Conservation (phyloP, 2,797 vertebrate species). For the Neoniphon sammara region DNA sequence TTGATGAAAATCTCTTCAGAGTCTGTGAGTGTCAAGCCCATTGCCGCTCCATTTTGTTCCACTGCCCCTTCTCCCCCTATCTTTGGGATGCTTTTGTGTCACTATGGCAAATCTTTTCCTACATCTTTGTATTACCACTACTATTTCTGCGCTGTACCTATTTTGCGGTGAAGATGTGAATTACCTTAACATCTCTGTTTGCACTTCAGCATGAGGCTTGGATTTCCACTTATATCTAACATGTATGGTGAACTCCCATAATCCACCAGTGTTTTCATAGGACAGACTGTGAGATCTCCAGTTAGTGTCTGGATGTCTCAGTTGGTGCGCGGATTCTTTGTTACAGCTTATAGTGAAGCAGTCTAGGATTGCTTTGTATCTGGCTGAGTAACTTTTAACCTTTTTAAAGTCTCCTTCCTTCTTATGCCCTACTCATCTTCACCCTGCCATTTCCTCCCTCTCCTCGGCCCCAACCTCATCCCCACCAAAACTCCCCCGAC, state of each 20-base stretch:
- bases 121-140: constrained; percentile 25
- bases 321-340: not conserved
- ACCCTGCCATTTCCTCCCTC: constrained; percentile 5
- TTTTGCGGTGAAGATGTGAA: constrained; percentile 20
- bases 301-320: constrained; percentile 5
- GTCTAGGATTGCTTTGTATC: not conserved
- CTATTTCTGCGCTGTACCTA: constrained; percentile 33
- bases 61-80: constrained; percentile 49
- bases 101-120: constrained; percentile 19
- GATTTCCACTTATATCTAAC: constrained; percentile 25
- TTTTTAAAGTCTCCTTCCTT: constrained; percentile 4
- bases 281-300: not conserved
- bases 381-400: constrained; percentile 6
- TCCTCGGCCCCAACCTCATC: not conserved
- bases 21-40: constrained; percentile 89
- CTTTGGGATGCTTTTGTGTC: constrained; percentile 35
- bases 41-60: constrained; percentile 35
- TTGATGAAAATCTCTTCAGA: constrained; percentile 98
- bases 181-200: constrained; percentile 34
- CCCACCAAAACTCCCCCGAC: not conserved
- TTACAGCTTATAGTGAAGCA: constrained; percentile 1
- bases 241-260: constrained; percentile 20
- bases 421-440: constrained; percentile 25
- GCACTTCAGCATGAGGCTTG: constrained; percentile 39
- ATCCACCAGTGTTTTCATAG: constrained; percentile 22